Conservation (phyloP, 2,113 vertebrate genomes). For the Elaphurus davidianus region DNA sequence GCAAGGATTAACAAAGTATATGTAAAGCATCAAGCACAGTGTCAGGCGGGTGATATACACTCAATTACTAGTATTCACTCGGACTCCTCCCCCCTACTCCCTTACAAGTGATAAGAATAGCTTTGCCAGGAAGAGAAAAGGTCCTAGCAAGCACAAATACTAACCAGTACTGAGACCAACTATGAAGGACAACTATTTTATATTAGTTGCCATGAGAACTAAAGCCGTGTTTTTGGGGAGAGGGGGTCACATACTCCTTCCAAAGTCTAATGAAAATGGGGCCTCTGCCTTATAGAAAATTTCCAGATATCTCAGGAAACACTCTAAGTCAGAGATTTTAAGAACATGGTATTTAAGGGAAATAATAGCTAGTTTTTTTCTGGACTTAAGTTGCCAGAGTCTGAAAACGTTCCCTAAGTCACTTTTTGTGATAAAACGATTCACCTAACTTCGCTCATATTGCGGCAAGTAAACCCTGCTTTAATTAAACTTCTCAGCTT, state of each 20-base stretch:
- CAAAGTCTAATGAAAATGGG: background rate
- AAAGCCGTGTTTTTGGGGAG: background rate
- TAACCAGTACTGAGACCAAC: background rate
- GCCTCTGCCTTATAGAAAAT: background rate
- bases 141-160: background rate
- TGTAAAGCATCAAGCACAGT: background rate
- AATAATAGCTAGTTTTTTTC: background rate
- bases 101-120: background rate
- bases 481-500: background rate
- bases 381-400: background rate
- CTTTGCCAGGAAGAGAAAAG: background rate
- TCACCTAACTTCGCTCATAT: background rate
- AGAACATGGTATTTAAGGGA: background rate
- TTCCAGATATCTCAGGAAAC: background rate
- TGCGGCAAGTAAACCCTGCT: background rate
- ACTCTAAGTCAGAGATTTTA: background rate
- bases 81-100: background rate
- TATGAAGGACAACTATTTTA: background rate
- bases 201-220: background rate
- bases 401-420: background rate
- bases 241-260: background rate
- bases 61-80: background rate
- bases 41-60: background rate
- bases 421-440: background rate
- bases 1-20: background rate